Base-by-base conservation (phyloP, 2,113 vertebrate genomes). In the Alouatta palliata region DNA sequence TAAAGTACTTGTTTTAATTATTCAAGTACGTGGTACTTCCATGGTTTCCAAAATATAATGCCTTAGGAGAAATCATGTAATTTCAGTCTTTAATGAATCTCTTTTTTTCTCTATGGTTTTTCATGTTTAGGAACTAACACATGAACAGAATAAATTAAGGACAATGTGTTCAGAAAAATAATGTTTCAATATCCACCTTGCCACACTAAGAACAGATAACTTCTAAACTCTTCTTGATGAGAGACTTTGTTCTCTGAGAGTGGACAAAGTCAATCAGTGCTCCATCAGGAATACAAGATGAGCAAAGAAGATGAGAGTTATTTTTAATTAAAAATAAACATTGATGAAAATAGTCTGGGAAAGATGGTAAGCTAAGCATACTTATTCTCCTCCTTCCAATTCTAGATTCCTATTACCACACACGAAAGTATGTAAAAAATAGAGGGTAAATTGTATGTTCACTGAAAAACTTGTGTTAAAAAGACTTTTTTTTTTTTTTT, bases 291-390 rank as follows among this genome's bases (percentile, higher is more conserved):
- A 95, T 16, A 76, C 7, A 56, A 71, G 19, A 76, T 75, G n/a
- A 68, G 21, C 45, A 47, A 90, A 61, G 7, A 93, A 77, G 2
- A 0, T 86, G 32, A 80, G 37, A 86, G 73, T 64, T 86, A 73
- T 40, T 66, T 95, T 71, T 89, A 27, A 92, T 27, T 82, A 68
- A 75, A 92, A 92, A 84, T 70, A 77, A 83, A 66, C 3, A 85
- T 3, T n/a, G 6, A 66, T 47, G 40, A 86, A 96, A 94, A 92
- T 56, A 77, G 66, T 66, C 56, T 79, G 30, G 27, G 9, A 91
- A 94, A 86, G 37, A 91, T 21, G 16, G 17, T 1, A 88, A 73
- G 14, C 23, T 80, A 49, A 64, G 43, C 17, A 84, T 7, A 66
- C 0, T 92, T 40, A 66, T 13, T 43, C 1, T 9, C 3, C 27